Evolutionary conservation across 2,888 invertebrate genomes (phyloP).

Genomic region (Eupithecia inturbata): DNA sequence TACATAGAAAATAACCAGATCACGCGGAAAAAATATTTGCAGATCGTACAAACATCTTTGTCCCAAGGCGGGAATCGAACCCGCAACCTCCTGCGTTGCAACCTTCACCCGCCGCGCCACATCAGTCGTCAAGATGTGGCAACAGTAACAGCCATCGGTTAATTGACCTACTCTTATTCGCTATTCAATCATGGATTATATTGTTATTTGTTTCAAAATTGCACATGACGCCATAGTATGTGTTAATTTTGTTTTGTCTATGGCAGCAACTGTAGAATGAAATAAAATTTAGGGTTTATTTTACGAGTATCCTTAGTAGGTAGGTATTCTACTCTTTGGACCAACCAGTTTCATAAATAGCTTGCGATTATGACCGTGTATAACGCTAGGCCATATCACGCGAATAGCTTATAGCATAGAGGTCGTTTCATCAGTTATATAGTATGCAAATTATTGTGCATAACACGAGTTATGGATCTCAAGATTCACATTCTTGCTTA

Average conservation of each 20-base stretch:
- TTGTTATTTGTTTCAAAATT: background rate
- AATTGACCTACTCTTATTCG: background rate
- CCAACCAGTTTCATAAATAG: slow-evolving; percentile 39
- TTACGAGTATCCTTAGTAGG: background rate
- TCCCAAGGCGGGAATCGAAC: no score
- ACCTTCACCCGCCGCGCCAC: no score
- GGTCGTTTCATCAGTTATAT: slow-evolving; percentile 9
- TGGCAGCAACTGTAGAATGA: no score
- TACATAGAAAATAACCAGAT: no score
- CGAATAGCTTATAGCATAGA: slow-evolving; percentile 21
- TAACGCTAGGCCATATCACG: slow-evolving; percentile 28
- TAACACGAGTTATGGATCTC: background rate
- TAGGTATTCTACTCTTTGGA: slow-evolving; percentile 31
- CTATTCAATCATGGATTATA: background rate
- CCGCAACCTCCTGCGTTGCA: no score
- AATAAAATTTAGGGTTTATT: background rate
- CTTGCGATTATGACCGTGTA: slow-evolving; percentile 21
- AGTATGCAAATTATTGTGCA: background rate
- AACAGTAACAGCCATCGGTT: no score
- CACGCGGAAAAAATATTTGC: no score
- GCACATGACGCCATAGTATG: background rate
- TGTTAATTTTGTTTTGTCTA: no score
- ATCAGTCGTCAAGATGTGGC: no score
- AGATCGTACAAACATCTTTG: no score
- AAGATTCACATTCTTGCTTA: no score